Conservation (phyloP, 2,113 vertebrate genomes). For the Spermophilus dauricus region DNA sequence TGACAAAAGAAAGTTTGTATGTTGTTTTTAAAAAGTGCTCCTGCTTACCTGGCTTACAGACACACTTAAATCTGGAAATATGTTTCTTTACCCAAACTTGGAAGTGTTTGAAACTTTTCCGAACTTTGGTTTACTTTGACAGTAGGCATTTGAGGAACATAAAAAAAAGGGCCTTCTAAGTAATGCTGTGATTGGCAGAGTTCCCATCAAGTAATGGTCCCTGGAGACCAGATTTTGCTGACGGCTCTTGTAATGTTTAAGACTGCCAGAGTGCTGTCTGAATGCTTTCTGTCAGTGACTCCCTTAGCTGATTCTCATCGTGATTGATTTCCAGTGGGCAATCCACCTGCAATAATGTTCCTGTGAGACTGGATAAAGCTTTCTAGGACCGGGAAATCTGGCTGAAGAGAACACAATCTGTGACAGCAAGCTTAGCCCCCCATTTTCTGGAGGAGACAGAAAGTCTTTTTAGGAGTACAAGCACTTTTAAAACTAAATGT, state of each 20-base stretch:
- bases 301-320: conserved; percentile 28
- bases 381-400: not conserved
- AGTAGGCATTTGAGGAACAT: conserved; percentile 68
- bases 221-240: conserved; percentile 56
- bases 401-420: not conserved
- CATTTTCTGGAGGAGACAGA: not conserved
- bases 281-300: conserved; percentile 59
- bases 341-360: conserved; percentile 1
- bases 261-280: not conserved
- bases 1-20: not conserved
- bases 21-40: not conserved
- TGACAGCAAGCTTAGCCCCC: not conserved
- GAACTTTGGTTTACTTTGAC: conserved; percentile 69
- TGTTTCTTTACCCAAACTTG: conserved; percentile 3
- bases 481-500: conserved; percentile 11
- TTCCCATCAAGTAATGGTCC: conserved; percentile 66
- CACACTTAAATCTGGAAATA: not conserved
- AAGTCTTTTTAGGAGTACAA: not conserved
- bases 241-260: conserved; percentile 53
- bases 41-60: conserved; percentile 35
- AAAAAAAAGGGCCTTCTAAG: conserved; percentile 57
- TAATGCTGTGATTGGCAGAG: conserved; percentile 69
- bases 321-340: conserved; percentile 62
- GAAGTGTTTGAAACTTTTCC: conserved; percentile 57
- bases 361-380: conserved; percentile 48